Evolutionary conservation across 2,888 invertebrate species (phyloP).

Genomic region (Ochlodes sylvanus): DNA sequence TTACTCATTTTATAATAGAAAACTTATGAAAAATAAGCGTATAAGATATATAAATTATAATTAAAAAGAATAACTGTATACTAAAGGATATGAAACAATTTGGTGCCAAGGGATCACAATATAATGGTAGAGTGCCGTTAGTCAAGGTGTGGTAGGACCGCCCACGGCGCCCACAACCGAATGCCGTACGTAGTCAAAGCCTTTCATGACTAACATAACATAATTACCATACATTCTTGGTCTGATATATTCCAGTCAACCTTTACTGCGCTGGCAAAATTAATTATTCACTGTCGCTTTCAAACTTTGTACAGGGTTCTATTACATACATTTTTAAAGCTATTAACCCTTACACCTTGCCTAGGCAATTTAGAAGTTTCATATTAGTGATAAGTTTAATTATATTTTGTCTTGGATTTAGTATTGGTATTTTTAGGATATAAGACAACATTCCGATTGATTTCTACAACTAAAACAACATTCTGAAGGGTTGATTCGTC

Average conservation of each 20-base stretch:
- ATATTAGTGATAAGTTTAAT: background rate
- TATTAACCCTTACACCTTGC: constrained; percentile 8
- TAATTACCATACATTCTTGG: constrained; percentile 45
- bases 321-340: constrained; percentile 12
- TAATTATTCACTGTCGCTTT: constrained; percentile 32
- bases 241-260: constrained; percentile 11
- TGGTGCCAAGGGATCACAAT: constrained; percentile 36
- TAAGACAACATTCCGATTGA: too few species aligned
- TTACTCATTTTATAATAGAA: too few species aligned
- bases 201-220: constrained; percentile 55
- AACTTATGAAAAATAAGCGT: too few species aligned
- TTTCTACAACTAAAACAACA: too few species aligned
- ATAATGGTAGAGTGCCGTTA: constrained; percentile 1
- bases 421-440: too few species aligned
- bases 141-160: constrained; percentile 52
- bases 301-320: constrained; percentile 12
- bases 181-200: constrained; percentile 36
- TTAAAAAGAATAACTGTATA: background rate
- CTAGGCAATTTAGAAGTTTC: background rate
- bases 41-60: too few species aligned
- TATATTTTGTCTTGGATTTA: background rate
- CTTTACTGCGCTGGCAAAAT: constrained; percentile 20
- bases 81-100: constrained; percentile 8
- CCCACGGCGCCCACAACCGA: constrained; percentile 50
- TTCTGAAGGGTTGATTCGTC: too few species aligned